These are phyloP conservation scores for Andrena hattorfiana DNA, from an alignment of 2,888 invertebrate species.

Conservation along the genomic window DNA sequence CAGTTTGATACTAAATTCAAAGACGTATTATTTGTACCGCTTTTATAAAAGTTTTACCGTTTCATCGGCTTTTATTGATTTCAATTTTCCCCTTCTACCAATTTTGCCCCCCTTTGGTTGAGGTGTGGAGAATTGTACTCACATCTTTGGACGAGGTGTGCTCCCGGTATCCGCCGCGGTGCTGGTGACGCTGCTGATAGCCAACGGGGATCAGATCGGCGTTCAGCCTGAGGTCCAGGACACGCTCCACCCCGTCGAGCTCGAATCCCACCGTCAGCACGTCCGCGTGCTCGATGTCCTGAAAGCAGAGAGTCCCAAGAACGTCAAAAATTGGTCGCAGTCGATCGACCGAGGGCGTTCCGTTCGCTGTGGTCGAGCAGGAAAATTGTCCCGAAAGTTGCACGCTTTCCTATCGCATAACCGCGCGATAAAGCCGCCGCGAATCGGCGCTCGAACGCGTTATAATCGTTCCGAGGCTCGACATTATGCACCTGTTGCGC, in stretches of 20 bases:
- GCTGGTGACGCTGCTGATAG: conserved; percentile 87
- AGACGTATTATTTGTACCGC: too few relatives aligned
- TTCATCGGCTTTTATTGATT: too few relatives aligned
- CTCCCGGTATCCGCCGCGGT: conserved; percentile 84
- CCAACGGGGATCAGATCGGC: conserved; percentile 89
- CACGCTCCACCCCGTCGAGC: conserved; percentile 88
- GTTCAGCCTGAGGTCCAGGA: conserved; percentile 91
- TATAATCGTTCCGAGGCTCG: conserved; percentile 28
- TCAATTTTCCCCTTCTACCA: too few relatives aligned
- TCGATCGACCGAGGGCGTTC: background rate
- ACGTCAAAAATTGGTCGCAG: background rate
- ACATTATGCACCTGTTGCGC: conserved; percentile 63
- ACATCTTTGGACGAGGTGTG: conserved; percentile 85
- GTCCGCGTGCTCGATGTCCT: conserved; percentile 86
- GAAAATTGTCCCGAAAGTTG: background rate
- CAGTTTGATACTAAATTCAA: too few relatives aligned
- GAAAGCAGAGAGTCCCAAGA: conserved; percentile 53
- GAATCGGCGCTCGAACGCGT: conserved; percentile 22
- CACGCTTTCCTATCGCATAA: conserved; percentile 9
- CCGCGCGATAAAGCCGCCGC: conserved; percentile 24
- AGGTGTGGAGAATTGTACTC: too few relatives aligned
- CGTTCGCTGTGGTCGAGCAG: background rate
- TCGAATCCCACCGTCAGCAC: conserved; percentile 89
- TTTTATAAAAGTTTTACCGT: too few relatives aligned
- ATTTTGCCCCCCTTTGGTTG: too few relatives aligned